Evolutionary conservation across 2,888 invertebrate species (phyloP), one percentile per base, ranked within the genome.

Genomic region (Helleia helle): DNA sequence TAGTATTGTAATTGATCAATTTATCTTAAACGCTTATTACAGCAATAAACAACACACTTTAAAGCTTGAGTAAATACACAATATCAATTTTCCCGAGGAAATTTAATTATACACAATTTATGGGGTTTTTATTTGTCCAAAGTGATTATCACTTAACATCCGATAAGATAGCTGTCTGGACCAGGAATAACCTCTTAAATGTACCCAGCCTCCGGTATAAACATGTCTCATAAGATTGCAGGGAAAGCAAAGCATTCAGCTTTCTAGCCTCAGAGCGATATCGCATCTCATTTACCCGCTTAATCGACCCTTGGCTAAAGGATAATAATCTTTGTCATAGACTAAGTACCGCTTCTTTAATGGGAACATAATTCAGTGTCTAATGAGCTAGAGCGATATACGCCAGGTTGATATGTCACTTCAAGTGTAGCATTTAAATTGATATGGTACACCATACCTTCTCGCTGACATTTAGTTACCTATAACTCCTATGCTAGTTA

Each of bases 241-340:
- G 52, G 42, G 54, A 56, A 54, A 58, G 22, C 34, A 29, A 22
- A 22, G 57, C 44, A 43, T 46, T 49, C 41, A 44, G 50, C 56
- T 59, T 55, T 57, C 57, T 54, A 52, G 46, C 47, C 51, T 56
- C 34, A 46, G 44, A 40, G 40, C 40, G 31, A 49, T 50, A 52
- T 47, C 48, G 54, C 59, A 54, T 59, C 57, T 55, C 60, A 58
- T 60, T 60, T 61, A 54, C 54, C 48, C 48, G 42, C 43, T 47
- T 54, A 59, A 59, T 60, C 57, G 54, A 54, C 44, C 51, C 50
- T 47, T 51, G 52, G 38, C 38, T 40, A 30, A 41, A 46, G 51
- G 51, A 51, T 50, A 51, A 47, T 44, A 43, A 49, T 53, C 47
- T 47, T 46, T 47, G 40, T 46, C 49, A 48, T 50, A 48, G 46